These are phyloP conservation scores for Malthinus seriepunctatus DNA, from an alignment of 2,888 invertebrate genomes.

Conservation along the genomic window DNA sequence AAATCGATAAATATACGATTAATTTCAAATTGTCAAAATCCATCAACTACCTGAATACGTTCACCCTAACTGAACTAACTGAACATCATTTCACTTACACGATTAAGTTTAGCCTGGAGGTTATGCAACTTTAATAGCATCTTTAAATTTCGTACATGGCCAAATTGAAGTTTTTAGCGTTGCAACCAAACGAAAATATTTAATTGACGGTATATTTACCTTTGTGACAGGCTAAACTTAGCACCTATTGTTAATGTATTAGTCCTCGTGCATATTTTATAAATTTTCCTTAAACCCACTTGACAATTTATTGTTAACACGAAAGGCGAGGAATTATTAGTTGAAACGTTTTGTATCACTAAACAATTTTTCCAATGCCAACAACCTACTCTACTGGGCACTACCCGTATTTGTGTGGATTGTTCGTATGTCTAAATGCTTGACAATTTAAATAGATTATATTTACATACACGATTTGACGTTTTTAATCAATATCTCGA, in stretches of 20 bases:
- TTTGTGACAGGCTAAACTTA: background rate
- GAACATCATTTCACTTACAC: no score
- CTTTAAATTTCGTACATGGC: background rate
- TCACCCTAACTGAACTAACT: no score
- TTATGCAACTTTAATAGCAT: slow-evolving; percentile 1
- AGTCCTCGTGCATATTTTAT: slow-evolving; percentile 35
- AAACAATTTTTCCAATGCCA: slow-evolving; percentile 20
- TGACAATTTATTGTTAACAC: slow-evolving; percentile 24
- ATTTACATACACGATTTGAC: slow-evolving; percentile 20
- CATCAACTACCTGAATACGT: no score
- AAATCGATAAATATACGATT: no score
- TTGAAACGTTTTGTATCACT: slow-evolving; percentile 30
- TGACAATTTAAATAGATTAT: slow-evolving; percentile 25
- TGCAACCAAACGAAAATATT: background rate
- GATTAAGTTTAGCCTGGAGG: background rate
- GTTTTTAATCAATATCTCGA: slow-evolving; percentile 17
- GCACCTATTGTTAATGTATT: background rate
- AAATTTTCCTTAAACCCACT: slow-evolving; percentile 35
- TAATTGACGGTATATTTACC: slow-evolving; percentile 12
- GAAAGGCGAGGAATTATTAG: slow-evolving; percentile 28
- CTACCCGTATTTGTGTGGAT: slow-evolving; percentile 18
- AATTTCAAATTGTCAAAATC: no score
- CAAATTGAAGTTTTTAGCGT: no score
- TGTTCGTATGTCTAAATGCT: slow-evolving; percentile 17
- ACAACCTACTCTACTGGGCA: slow-evolving; percentile 18